These are phyloP conservation scores for Anguilla marmorata DNA, from an alignment of 2,797 vertebrate species.

Conservation along the genomic window DNA sequence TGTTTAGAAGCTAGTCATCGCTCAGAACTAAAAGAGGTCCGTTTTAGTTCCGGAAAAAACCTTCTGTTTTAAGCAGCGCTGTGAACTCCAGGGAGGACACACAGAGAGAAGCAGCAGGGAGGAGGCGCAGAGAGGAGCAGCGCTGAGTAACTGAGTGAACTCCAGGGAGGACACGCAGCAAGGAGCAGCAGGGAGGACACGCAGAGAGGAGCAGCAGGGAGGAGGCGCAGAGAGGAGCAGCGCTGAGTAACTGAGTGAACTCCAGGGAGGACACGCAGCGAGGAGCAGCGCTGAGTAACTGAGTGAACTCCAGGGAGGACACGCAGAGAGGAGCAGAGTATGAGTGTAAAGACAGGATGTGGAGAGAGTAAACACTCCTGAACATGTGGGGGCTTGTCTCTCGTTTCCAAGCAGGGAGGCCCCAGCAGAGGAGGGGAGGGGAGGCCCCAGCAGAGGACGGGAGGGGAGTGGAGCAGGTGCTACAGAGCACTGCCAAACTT, in stretches of 20 bases:
- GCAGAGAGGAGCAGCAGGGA: not conserved
- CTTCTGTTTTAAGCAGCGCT: not conserved
- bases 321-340: not conserved
- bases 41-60: not conserved
- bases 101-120: not conserved
- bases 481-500: not conserved
- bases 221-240: not conserved
- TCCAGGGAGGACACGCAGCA: not conserved
- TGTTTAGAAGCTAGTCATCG: not conserved
- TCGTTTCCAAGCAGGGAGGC: not conserved
- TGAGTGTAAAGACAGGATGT: not conserved
- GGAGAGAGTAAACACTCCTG: not conserved
- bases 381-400: constrained; percentile 18
- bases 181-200: not conserved
- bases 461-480: constrained; percentile 2
- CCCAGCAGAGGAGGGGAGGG: constrained; percentile 1
- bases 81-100: not conserved
- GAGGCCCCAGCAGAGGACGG: constrained; percentile 10
- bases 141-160: not conserved
- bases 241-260: not conserved
- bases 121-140: not conserved
- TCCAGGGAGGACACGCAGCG: not conserved
- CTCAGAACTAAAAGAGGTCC: not conserved
- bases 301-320: not conserved
- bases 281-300: not conserved